A percentile compares a stretch with the other conserved stretches of the same genome.
These are phyloP conservation scores for Coelopa pilipes DNA, from an alignment of 2,888 invertebrate genomes.

Conservation along the genomic window DNA sequence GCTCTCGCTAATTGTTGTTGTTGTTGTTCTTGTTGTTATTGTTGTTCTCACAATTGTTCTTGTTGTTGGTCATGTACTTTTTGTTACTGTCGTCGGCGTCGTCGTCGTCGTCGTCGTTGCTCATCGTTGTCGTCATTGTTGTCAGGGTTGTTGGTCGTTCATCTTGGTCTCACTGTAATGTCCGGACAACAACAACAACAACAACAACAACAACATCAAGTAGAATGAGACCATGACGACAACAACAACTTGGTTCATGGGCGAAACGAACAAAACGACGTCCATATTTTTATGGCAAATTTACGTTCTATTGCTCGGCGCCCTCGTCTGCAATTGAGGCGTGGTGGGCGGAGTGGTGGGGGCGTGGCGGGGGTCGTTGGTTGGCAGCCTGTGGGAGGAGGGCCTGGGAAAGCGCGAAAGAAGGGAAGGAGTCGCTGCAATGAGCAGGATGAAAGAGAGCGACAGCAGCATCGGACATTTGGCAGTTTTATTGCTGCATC, in stretches of 20 bases:
- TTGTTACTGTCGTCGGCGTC: background rate
- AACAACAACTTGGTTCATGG: too few relatives aligned
- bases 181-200: too few relatives aligned
- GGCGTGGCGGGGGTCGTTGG: too few relatives aligned
- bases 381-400: background rate
- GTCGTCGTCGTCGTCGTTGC: background rate
- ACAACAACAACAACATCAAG: too few relatives aligned
- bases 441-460: too few relatives aligned
- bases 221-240: too few relatives aligned
- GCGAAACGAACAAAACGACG: too few relatives aligned
- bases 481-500: too few relatives aligned
- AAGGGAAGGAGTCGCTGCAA: too few relatives aligned
- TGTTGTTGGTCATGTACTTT: background rate
- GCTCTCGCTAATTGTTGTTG: background rate
- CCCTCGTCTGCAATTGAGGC: background rate
- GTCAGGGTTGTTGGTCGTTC: background rate
- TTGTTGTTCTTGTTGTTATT: background rate
- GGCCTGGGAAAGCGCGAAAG: background rate
- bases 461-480: background rate
- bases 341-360: too few relatives aligned
- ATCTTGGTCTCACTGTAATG: too few relatives aligned
- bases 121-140: background rate
- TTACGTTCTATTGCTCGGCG: background rate
- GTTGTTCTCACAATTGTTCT: background rate
- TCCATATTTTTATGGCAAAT: conserved; percentile 15